These are phyloP conservation scores for Drosophila yooni DNA, from an alignment of 2,888 invertebrate genomes.

Conservation along the genomic window DNA sequence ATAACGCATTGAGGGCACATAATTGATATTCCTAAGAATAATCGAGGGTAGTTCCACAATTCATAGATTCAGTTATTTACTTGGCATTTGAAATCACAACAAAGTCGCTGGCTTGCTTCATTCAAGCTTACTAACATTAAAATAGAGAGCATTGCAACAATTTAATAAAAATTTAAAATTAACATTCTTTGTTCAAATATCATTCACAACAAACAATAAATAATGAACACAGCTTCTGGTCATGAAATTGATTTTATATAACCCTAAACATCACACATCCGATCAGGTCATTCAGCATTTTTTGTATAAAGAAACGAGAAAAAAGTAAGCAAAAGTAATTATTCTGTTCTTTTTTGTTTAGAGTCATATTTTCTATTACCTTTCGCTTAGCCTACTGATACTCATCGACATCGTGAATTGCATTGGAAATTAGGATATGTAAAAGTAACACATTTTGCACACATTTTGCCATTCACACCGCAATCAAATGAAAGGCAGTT, in stretches of 20 bases:
- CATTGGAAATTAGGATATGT: conserved; percentile 63
- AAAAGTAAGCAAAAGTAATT: background rate
- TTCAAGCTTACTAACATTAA: no score
- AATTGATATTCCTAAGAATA: background rate
- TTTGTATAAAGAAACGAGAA: no score
- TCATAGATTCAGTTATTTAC: background rate
- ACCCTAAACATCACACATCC: no score
- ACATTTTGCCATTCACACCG: conserved; percentile 51
- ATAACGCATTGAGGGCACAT: background rate
- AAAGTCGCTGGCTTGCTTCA: no score
- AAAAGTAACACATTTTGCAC: conserved; percentile 25
- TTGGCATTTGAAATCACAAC: background rate
- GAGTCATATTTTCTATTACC: background rate
- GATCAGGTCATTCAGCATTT: no score
- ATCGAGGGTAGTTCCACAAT: background rate
- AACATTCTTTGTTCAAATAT: no score
- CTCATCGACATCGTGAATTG: conserved; percentile 17
- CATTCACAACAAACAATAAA: no score
- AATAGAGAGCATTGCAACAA: no score
- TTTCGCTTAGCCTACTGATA: background rate
- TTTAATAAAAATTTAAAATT: no score
- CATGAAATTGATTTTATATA: no score
- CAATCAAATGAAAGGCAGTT: conserved; percentile 62
- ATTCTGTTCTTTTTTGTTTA: background rate
- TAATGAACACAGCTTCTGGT: no score